Percentiles rank a stretch among this genome's conserved stretches.
Evolutionary conservation across 2,113 vertebrate species (phyloP).

Genomic region (Oncorhynchus nerka): DNA sequence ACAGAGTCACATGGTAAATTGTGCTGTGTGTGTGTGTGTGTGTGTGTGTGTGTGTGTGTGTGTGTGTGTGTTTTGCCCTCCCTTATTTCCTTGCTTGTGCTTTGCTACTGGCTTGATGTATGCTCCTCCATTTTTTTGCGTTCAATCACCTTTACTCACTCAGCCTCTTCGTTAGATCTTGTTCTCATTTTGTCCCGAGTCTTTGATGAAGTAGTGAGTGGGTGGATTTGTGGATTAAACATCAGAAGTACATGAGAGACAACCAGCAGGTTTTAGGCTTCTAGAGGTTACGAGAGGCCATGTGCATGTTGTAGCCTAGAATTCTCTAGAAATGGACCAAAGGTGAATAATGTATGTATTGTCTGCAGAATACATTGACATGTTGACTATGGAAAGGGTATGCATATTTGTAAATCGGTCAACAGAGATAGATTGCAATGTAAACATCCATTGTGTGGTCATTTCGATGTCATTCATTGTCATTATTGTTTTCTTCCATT

Average conservation of each 20-base stretch:
- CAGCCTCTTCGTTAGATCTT: neutral
- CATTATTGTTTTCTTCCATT: neutral
- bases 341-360: too few relatives aligned
- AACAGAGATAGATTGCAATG: neutral
- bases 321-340: too few relatives aligned
- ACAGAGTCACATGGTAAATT: slow-evolving; percentile 92
- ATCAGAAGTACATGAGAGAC: neutral
- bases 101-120: slow-evolving; percentile 23
- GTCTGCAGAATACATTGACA: too few relatives aligned
- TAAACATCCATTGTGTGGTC: too few relatives aligned
- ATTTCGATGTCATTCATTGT: neutral
- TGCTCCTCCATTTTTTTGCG: neutral
- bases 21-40: slow-evolving; percentile 32
- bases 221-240: neutral
- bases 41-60: neutral
- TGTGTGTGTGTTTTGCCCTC: slow-evolving; percentile 23
- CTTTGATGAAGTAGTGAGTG: neutral
- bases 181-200: neutral
- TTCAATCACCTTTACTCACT: neutral
- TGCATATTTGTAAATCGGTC: neutral
- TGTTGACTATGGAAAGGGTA: too few relatives aligned
- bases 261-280: too few relatives aligned
- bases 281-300: too few relatives aligned
- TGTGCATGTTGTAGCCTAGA: too few relatives aligned
- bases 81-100: slow-evolving; percentile 7